Evolutionary conservation across 2,888 invertebrate genomes (phyloP).

Genomic region (Pantelozetes paolii): DNA sequence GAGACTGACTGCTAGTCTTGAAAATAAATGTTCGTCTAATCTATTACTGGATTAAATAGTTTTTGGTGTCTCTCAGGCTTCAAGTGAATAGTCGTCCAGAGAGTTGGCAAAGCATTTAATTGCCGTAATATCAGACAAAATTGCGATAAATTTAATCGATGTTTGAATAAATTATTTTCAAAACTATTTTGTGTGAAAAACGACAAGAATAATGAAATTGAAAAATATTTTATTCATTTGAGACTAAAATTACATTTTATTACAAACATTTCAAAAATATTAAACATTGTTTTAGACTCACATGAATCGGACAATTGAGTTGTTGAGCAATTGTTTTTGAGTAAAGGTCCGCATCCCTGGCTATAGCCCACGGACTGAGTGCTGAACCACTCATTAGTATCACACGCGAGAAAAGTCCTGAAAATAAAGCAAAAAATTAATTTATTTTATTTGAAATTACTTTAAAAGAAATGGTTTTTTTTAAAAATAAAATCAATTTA

Average conservation of each 20-base stretch:
- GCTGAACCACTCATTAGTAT: constrained; percentile 73
- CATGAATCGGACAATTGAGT: constrained; percentile 62
- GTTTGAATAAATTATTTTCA: too few relatives aligned
- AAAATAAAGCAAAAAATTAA: too few relatives aligned
- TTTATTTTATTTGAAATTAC: too few relatives aligned
- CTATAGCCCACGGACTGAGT: constrained; percentile 69
- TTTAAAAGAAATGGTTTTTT: too few relatives aligned
- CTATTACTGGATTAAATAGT: not conserved
- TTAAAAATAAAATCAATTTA: too few relatives aligned
- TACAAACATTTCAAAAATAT: too few relatives aligned
- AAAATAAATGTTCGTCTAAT: constrained; percentile 16
- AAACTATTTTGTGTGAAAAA: too few relatives aligned
- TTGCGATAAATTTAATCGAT: too few relatives aligned
- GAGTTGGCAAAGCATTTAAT: constrained; percentile 2
- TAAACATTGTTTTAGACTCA: too few relatives aligned
- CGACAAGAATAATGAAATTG: too few relatives aligned
- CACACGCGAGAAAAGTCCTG: constrained; percentile 69
- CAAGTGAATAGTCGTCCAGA: not conserved
- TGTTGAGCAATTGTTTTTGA: constrained; percentile 47
- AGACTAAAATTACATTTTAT: too few relatives aligned
- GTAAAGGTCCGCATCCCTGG: constrained; percentile 62
- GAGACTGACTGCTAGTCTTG: not conserved
- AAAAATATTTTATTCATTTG: too few relatives aligned
- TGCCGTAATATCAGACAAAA: not conserved
- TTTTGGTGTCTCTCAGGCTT: constrained; percentile 11